Conservation (phyloP, 2,888 invertebrate genomes). For the Cistogaster globosa region DNA sequence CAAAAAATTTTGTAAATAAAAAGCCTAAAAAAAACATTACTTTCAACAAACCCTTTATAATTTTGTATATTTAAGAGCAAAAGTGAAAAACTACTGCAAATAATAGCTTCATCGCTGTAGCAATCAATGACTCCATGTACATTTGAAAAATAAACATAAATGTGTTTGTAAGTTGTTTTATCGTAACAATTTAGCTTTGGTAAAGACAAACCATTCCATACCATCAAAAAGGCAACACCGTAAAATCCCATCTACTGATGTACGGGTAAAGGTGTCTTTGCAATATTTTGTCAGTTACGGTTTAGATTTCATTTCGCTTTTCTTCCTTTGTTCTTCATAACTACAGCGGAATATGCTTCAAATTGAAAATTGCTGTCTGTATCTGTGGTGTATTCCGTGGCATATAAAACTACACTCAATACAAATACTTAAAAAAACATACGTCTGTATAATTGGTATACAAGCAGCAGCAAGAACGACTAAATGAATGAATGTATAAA, state of each 20-base stretch:
- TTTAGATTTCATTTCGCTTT: constrained; percentile 22
- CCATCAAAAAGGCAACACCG: background rate
- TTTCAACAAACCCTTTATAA: constrained; percentile 5
- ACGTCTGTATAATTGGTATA: constrained; percentile 11
- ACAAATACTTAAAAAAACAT: background rate
- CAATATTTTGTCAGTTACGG: constrained; percentile 17
- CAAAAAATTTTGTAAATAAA: too few species aligned
- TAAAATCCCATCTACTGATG: constrained; percentile 34
- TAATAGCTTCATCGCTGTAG: background rate
- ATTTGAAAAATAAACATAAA: background rate
- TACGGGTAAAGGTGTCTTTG: constrained; percentile 10
- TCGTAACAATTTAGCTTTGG: constrained; percentile 63
- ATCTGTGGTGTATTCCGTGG: constrained; percentile 51
- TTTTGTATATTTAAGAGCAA: background rate
- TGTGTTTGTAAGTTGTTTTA: constrained; percentile 48
- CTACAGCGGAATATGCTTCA: constrained; percentile 55
- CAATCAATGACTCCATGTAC: background rate
- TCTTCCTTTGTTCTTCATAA: constrained; percentile 5
- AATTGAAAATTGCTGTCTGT: constrained; percentile 59
- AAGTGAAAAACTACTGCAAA: background rate
- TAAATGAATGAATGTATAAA: constrained; percentile 48
- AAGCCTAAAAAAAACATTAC: background rate
- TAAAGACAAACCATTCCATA: constrained; percentile 47
- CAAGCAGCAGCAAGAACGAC: constrained; percentile 42
- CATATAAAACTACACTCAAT: constrained; percentile 29